Conservation (phyloP, 2,888 invertebrate genomes). For the Shargacucullia verbasci region DNA sequence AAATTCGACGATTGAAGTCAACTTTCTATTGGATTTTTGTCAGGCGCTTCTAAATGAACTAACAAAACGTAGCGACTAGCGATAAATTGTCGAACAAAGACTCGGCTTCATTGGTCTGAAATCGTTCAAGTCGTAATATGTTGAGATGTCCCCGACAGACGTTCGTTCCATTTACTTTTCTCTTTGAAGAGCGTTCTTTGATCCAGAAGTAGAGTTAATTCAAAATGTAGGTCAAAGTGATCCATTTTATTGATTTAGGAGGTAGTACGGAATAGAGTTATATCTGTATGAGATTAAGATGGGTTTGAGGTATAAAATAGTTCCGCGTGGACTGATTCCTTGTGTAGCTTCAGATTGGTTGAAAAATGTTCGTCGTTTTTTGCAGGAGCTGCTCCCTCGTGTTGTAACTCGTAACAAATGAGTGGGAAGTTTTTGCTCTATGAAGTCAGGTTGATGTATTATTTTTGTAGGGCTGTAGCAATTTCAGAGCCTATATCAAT, state of each 20-base stretch:
- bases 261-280: constrained; percentile 34
- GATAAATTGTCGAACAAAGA: constrained; percentile 62
- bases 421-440: constrained; percentile 8
- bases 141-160: constrained; percentile 62
- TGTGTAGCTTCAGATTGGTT: constrained; percentile 25
- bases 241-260: constrained; percentile 42
- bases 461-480: constrained; percentile 7
- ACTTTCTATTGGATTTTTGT: constrained; percentile 64
- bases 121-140: constrained; percentile 57
- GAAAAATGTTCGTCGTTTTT: constrained; percentile 31
- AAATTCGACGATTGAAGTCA: constrained; percentile 21
- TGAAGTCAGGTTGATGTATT: constrained; percentile 10
- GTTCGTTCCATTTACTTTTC: constrained; percentile 63
- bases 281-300: constrained; percentile 25
- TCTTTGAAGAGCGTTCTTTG: constrained; percentile 55
- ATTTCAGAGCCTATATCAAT: constrained; percentile 7
- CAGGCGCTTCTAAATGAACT: constrained; percentile 65
- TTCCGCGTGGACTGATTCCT: constrained; percentile 22
- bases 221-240: constrained; percentile 56
- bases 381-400: constrained; percentile 7
- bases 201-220: constrained; percentile 48
- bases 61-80: constrained; percentile 55
- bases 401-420: constrained; percentile 21
- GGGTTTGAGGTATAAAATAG: constrained; percentile 28
- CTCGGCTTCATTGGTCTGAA: constrained; percentile 59